These are phyloP conservation scores for Imbricaverruca yamaguchii DNA, from an alignment of 2,888 invertebrate species.

Conservation along the genomic window DNA sequence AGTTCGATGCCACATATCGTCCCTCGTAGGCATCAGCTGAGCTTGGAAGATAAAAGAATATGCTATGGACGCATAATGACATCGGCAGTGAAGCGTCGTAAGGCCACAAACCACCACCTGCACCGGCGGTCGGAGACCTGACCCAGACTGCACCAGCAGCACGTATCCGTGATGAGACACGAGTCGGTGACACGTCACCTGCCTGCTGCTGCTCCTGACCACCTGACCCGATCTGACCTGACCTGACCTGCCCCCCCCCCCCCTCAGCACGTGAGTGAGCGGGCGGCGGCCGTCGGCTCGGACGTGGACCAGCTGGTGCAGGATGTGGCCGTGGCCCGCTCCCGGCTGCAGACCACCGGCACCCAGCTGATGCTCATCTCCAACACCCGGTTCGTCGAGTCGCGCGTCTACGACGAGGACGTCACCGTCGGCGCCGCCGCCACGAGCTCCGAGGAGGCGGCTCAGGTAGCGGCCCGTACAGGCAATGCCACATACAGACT, in stretches of 20 bases:
- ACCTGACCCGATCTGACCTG: background rate
- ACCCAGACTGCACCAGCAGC: too few relatives aligned
- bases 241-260: rapidly evolving
- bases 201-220: background rate
- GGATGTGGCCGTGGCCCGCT: constrained; percentile 65
- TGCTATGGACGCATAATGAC: too few relatives aligned
- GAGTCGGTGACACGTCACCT: background rate
- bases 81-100: too few relatives aligned
- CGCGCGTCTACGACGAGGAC: constrained; percentile 47
- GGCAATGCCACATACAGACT: too few relatives aligned
- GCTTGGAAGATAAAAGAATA: too few relatives aligned
- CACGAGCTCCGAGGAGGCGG: constrained; percentile 41
- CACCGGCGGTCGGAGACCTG: too few relatives aligned
- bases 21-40: too few relatives aligned
- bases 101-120: too few relatives aligned
- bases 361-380: constrained; percentile 45
- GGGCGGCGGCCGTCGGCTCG: background rate
- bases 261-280: background rate
- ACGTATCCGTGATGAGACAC: too few relatives aligned
- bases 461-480: too few relatives aligned
- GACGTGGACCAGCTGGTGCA: constrained; percentile 45
- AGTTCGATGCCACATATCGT: too few relatives aligned
- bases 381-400: constrained; percentile 46
- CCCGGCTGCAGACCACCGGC: constrained; percentile 54
- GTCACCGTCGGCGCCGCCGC: constrained; percentile 41